phyloP scores from a whole-genome alignment of 2,113 vertebrate genomes.

The Glareola pratincola region DNA sequence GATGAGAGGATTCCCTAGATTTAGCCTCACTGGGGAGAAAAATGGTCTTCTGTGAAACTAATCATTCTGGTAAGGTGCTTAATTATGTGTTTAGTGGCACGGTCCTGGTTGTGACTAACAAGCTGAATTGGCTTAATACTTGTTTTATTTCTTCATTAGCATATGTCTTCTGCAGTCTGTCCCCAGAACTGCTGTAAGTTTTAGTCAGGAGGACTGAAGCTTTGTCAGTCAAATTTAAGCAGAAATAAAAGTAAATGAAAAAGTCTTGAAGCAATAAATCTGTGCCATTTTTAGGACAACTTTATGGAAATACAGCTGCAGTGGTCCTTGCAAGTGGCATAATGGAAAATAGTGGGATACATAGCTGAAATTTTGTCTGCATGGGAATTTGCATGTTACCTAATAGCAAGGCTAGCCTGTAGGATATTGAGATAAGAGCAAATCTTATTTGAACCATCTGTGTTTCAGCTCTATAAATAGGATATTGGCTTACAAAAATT shows the following conservation, averaged over 20 bases:
- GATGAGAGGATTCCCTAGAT: not conserved
- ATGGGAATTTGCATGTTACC: not conserved
- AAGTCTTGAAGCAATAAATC: not conserved
- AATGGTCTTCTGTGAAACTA: not conserved
- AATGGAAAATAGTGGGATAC: not conserved
- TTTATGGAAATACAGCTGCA: not conserved
- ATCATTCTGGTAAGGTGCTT: not conserved
- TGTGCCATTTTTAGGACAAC: not conserved
- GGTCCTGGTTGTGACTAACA: not conserved
- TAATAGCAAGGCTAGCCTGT: not conserved
- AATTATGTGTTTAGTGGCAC: fast-evolving
- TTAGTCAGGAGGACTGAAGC: not conserved
- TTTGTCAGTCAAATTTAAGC: not conserved
- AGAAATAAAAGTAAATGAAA: not conserved
- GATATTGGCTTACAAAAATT: not conserved
- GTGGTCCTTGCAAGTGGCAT: not conserved
- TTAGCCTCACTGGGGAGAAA: not conserved
- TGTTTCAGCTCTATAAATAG: not conserved
- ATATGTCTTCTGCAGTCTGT: not conserved
- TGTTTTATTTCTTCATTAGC: not conserved
- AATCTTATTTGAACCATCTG: not conserved
- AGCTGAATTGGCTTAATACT: not conserved
- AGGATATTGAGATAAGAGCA: not conserved
- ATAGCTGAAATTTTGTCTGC: not conserved
- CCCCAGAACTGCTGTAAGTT: not conserved